A percentile compares a stretch with the other conserved stretches of the same genome.
These are phyloP conservation scores for Apis florea DNA, from an alignment of 1,140 invertebrate genomes.

Conservation along the genomic window DNA sequence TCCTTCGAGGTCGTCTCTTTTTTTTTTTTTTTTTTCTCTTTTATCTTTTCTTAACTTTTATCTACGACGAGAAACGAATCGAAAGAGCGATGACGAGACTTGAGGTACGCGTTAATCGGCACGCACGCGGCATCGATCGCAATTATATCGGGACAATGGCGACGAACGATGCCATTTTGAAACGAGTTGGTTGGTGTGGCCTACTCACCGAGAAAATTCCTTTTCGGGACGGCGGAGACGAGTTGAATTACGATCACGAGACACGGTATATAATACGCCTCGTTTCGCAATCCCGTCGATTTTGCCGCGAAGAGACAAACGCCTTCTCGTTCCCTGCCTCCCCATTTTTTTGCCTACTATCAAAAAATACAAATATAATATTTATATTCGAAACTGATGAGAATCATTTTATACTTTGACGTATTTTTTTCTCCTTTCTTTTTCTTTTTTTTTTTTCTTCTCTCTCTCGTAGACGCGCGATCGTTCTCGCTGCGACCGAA, in stretches of 20 bases:
- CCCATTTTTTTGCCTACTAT: no score
- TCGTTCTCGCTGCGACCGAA: slow-evolving; percentile 27
- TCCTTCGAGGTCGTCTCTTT: no score
- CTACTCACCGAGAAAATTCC: slow-evolving; percentile 24
- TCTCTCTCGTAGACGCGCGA: neutral
- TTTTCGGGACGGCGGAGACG: neutral
- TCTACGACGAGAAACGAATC: neutral
- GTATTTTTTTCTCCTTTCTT: neutral
- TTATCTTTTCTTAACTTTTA: no score
- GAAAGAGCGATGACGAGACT: neutral
- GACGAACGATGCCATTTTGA: neutral
- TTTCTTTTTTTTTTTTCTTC: neutral
- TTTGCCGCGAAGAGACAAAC: neutral
- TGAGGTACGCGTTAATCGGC: neutral
- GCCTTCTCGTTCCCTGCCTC: neutral
- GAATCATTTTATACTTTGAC: neutral
- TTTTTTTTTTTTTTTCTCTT: no score
- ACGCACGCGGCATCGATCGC: neutral
- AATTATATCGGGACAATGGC: neutral
- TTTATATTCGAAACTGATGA: neutral
- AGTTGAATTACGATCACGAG: neutral
- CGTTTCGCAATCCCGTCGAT: slow-evolving; percentile 8
- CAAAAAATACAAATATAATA: neutral
- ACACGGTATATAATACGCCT: slow-evolving; percentile 8
- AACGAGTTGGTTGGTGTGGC: neutral